Percentiles rank a stretch among this genome's conserved stretches.
Evolutionary conservation across 2,888 invertebrate species (phyloP).

Genomic region (Microplitis manilae): DNA sequence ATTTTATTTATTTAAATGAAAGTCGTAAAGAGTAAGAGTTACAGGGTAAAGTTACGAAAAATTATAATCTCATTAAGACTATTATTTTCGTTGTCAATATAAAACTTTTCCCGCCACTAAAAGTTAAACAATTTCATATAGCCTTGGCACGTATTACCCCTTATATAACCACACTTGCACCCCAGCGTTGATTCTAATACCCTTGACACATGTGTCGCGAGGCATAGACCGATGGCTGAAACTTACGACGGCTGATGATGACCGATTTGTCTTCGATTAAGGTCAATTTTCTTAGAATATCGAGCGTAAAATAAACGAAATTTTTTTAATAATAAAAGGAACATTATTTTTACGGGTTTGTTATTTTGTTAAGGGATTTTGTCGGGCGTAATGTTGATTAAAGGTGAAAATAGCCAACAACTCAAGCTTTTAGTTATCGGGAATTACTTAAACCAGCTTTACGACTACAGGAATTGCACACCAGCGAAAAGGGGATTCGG

Average conservation of each 20-base stretch:
- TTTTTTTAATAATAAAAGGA: background rate
- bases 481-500: slow-evolving; percentile 59
- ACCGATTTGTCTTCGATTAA: slow-evolving; percentile 58
- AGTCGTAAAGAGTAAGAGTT: background rate
- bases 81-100: slow-evolving; percentile 28
- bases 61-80: slow-evolving; percentile 19
- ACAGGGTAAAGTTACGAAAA: background rate
- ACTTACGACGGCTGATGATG: slow-evolving; percentile 58
- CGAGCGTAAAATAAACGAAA: slow-evolving; percentile 11
- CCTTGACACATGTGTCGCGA: slow-evolving; percentile 56
- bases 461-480: slow-evolving; percentile 65
- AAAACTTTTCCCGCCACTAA: slow-evolving; percentile 42
- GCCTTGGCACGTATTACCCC: slow-evolving; percentile 37
- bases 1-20: background rate
- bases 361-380: background rate
- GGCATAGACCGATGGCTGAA: slow-evolving; percentile 55
- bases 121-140: slow-evolving; percentile 63
- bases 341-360: background rate
- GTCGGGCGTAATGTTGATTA: background rate
- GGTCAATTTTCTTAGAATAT: slow-evolving; percentile 14
- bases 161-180: slow-evolving; percentile 22
- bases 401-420: slow-evolving; percentile 19
- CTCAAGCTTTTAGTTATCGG: slow-evolving; percentile 63
- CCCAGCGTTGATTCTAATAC: slow-evolving; percentile 37
- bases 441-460: slow-evolving; percentile 70